Evolutionary conservation across 64 coral and sea anemone genomes (phyloP).

Genomic region (Orbicella faveolata): DNA sequence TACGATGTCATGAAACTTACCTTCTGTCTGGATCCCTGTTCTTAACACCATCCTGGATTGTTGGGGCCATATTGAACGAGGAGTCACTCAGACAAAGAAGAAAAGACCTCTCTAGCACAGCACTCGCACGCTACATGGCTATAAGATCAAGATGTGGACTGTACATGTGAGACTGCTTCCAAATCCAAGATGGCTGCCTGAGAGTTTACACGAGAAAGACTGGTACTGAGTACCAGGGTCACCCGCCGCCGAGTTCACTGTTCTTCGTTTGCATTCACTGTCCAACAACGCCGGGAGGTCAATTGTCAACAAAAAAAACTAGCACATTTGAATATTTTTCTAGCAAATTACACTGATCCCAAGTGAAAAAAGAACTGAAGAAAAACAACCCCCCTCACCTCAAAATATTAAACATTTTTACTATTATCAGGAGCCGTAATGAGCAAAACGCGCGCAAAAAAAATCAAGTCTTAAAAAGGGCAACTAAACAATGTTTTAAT

Average conservation of each 20-base stretch:
- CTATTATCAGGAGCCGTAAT: too few relatives aligned
- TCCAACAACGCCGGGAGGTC: too few relatives aligned
- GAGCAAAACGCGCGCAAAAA: too few relatives aligned
- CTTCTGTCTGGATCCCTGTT: slow-evolving; percentile 36
- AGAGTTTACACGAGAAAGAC: background rate
- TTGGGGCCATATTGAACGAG: slow-evolving; percentile 20
- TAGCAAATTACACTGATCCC: too few relatives aligned
- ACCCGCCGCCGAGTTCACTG: background rate
- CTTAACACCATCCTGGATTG: slow-evolving; percentile 30
- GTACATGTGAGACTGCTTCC: background rate
- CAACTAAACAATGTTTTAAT: too few relatives aligned
- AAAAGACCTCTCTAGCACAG: background rate
- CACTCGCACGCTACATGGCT: background rate
- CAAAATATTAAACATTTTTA: too few relatives aligned
- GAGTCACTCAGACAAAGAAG: background rate
- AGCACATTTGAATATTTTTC: too few relatives aligned
- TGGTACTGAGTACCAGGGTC: background rate
- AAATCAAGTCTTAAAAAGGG: too few relatives aligned
- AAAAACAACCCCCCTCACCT: too few relatives aligned
- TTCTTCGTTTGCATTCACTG: too few relatives aligned
- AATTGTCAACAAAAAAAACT: too few relatives aligned
- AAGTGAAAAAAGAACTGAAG: too few relatives aligned
- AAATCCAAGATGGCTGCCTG: slow-evolving; percentile 21
- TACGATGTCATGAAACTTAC: background rate
- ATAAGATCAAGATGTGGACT: background rate